Base-by-base conservation (phyloP, 2,888 invertebrate genomes). In the Watsonalla binaria region DNA sequence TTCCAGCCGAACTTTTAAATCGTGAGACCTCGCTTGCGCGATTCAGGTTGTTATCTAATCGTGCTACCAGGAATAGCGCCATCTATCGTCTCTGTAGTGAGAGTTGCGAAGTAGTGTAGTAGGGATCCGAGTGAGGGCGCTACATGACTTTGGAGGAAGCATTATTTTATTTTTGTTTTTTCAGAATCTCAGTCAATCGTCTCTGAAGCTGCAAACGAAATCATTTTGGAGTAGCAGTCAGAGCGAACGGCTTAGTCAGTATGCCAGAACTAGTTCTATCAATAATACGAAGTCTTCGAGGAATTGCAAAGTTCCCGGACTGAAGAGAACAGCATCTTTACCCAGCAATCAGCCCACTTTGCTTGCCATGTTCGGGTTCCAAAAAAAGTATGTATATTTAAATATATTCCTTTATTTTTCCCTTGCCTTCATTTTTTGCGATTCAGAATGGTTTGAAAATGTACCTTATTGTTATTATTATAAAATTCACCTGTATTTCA, bases 341-440 rank as follows among this genome's bases (percentile, higher is more conserved):
- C 89, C 90, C 6, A 76, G 72, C 47, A 90, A 88, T 54, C 92
- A 92, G 64, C 94, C 93, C 52, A 92, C 92, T 37, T 85, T 93
- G 63, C 74, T 94, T n/a, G 93, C 92, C 76, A 93, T 90, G 84
- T 94, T 93, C 77, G 94, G 94, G 24, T 94, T 94, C 70, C 91
- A 93, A 68, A 93, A 92, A 72, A 92, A 92, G 91, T 93, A 80
- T 73, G 82, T 80, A 33, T 51, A 0, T 48, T 39, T 48, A 46
- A 46, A 15, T 34, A 13, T 53, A 4, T 47, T 11, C n/a, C 46
- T 9, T 48, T 49, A 50, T 48, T 46, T 51, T 24, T 37, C 24
- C 24, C 24, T 24, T 4, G 4, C 24, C 24, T 24, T 24, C 1
- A 24, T 24, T 24, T 24, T 1, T 24, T 24, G 24, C 4, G 24